Evolutionary conservation across 2,797 vertebrate genomes (phyloP), one percentile per base, ranked within the genome.

Genomic region (Macropus fuliginosus): DNA sequence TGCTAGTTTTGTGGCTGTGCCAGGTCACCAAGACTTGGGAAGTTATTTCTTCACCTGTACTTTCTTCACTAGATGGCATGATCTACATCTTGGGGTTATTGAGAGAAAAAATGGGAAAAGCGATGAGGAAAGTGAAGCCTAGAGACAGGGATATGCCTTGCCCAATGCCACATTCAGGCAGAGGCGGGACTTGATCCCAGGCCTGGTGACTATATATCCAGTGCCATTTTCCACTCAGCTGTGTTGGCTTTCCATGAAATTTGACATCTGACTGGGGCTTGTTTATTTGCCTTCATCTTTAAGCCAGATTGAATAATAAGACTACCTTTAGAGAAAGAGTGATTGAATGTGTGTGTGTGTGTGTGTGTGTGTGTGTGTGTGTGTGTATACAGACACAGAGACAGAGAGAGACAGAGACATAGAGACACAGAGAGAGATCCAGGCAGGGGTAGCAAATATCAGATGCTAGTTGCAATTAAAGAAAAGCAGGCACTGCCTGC

Each of bases 401-500:
- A 81, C 21, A 74, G 66, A 46, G 34, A 66, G 31, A 66, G 62
- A 66, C 34, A 74, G 50, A 50, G 50, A 50, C n/a, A n/a, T 14
- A 40, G 62, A 66, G 11, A 29, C 10, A 31, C 57, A 66, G 34
- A 66, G 34, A 66, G 34, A 18, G 9, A 93, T 66, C 94, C 13
- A 95, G 31, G 91, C 74, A 54, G 18, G 55, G 46, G 29, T 56
- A 93, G 91, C 46, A 95, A 95, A 92, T 91, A 96, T 93, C 91
- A 95, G 89, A 91, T 95, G 28, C 52, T 52, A 94, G 40, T 94
- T n/a, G 93, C 89, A 96, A 94, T 93, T 94, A 92, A 95, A 57
- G 93, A 93, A 97, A 97, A 92, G n/a, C 12, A 59, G 92, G 46
- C 93, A 93, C 90, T 94, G 46, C 55, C 55, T 95, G 94, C 66